phyloP scores from a whole-genome alignment of 2,113 vertebrate species.

The Motacilla alba region DNA sequence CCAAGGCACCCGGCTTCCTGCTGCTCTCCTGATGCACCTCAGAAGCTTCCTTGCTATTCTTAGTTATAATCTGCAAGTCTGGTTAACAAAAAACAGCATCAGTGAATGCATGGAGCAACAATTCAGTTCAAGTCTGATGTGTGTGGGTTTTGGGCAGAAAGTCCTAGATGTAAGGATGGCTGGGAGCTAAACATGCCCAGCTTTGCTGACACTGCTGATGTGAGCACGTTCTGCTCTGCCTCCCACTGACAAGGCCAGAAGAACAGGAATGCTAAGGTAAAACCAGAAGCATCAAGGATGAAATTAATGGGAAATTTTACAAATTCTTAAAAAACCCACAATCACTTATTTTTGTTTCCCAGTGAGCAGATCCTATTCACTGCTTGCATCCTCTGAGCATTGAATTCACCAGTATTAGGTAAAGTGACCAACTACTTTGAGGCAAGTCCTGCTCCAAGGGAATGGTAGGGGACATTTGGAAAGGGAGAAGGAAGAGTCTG shows the following conservation, averaged over 20 bases:
- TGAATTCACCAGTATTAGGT: background rate
- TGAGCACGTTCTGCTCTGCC: background rate
- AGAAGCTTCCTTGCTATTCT: background rate
- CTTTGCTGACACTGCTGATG: background rate
- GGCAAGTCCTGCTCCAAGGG: background rate
- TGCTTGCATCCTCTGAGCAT: background rate
- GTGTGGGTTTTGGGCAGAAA: background rate
- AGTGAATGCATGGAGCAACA: background rate
- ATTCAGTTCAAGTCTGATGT: background rate
- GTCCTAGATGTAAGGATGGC: background rate
- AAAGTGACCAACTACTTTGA: background rate
- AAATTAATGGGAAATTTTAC: background rate
- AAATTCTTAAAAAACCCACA: background rate
- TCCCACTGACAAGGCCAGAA: background rate
- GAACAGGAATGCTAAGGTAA: background rate
- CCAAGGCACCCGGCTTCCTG: background rate
- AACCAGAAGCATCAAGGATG: background rate
- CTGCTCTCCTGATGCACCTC: background rate
- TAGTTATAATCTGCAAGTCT: slow-evolving; percentile 68
- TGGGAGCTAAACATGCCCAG: background rate
- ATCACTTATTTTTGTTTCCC: background rate
- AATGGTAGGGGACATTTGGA: background rate
- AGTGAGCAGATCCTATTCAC: background rate
- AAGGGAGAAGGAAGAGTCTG: background rate
- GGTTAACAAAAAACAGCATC: slow-evolving; percentile 34